phyloP scores from a whole-genome alignment of 2,888 invertebrate genomes.

The Sipha maydis region DNA sequence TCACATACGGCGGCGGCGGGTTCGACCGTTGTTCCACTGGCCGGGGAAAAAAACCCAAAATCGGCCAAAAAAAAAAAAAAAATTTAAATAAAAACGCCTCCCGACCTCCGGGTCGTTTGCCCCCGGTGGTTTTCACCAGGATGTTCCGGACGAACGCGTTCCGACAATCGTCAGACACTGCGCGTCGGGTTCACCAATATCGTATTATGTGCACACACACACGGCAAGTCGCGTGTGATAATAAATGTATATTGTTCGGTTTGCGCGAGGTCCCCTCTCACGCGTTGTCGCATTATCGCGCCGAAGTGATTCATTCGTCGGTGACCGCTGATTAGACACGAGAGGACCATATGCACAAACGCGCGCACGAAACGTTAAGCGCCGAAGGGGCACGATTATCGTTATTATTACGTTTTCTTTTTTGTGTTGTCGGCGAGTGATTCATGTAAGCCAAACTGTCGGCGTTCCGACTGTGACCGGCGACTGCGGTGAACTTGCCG shows the following conservation, averaged over 20 bases:
- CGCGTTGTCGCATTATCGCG: background rate
- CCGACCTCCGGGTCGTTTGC: conserved; percentile 6
- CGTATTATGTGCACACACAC: background rate
- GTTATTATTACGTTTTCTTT: background rate
- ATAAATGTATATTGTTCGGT: background rate
- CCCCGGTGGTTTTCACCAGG: background rate
- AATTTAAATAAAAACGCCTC: no score
- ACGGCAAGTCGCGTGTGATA: background rate
- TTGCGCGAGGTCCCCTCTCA: background rate
- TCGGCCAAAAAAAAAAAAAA: background rate
- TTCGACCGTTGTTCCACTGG: background rate
- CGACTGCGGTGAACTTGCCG: background rate
- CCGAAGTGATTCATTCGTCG: conserved; percentile 1
- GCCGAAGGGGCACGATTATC: background rate
- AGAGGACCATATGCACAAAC: background rate
- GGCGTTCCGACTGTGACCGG: no score
- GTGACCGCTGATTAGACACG: background rate
- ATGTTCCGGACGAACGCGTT: conserved; percentile 13
- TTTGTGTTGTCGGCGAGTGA: background rate
- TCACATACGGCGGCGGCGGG: background rate
- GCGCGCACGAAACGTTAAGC: no score
- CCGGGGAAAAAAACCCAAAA: background rate
- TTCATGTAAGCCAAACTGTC: background rate
- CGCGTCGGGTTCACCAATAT: background rate
- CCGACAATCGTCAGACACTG: conserved; percentile 26